Evolutionary conservation across 2,113 vertebrate species (phyloP).

Genomic region (Pycnonotus jocosus): DNA sequence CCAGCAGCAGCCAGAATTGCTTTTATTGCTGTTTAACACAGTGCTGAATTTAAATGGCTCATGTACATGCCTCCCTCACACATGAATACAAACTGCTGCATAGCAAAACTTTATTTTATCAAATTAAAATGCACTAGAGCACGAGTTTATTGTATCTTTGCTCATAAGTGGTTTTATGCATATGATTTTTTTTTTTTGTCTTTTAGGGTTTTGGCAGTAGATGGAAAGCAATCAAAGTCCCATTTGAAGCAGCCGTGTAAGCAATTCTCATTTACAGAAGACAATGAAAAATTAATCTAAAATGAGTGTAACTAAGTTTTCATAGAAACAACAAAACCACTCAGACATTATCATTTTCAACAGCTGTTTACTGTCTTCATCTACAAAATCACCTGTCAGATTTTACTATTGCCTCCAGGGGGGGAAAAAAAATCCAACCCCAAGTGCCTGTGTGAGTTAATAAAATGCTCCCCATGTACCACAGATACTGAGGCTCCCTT

Average conservation of each 20-base stretch:
- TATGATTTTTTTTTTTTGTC: constrained; percentile 2
- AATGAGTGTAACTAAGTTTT: constrained; percentile 61
- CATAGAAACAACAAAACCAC: constrained; percentile 56
- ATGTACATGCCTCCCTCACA: neutral
- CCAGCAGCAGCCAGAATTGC: neutral
- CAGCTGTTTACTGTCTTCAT: constrained; percentile 70
- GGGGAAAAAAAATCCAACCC: neutral
- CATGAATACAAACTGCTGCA: neutral
- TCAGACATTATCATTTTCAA: constrained; percentile 58
- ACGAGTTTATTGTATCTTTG: neutral
- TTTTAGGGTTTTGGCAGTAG: constrained; percentile 57
- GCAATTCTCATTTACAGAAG: constrained; percentile 56
- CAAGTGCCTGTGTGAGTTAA: neutral
- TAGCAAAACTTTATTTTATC: neutral
- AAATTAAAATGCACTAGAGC: constrained; percentile 17
- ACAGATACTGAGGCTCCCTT: neutral
- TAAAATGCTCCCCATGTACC: neutral
- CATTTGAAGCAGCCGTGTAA: constrained; percentile 46
- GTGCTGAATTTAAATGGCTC: neutral
- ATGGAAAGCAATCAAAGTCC: constrained; percentile 31
- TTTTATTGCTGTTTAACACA: neutral
- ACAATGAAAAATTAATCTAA: constrained; percentile 72
- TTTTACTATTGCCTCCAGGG: neutral
- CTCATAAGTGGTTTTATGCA: neutral
- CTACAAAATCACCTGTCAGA: constrained; percentile 61